Evolutionary conservation across 2,113 vertebrate genomes (phyloP), one percentile per base, ranked within the genome.

Genomic region (Embiotoca jacksoni): DNA sequence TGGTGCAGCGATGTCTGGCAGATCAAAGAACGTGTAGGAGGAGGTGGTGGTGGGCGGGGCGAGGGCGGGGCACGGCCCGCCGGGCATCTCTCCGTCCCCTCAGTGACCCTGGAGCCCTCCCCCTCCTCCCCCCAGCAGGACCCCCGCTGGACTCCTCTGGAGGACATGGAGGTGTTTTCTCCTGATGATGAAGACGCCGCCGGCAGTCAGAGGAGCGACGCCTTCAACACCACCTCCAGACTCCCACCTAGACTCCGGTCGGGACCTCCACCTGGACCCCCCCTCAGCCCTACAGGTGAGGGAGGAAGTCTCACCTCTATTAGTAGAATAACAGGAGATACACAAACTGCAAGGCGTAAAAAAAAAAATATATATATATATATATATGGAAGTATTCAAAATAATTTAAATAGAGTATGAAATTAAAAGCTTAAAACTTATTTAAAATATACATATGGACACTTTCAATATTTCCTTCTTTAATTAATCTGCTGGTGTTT

Each of bases 1-100:
- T 94, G 93, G 94, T 93, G 93, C 88, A 89, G 89, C 0, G 93
- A 94, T 30, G 37, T 93, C 31, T 94, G 93, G 93, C 89, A 92
- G 63, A 58, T 91, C 37, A 92, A 93, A 47, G 91, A 91, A 74
- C 52, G 80, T 0, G 54, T 44, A 0, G 73, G 1, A 30, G 63
- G 64, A 3, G 78, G 44, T 7, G 75, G 78, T 4, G 62, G 68
- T 37, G 8, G 71, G 7, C 46, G 10, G 4, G 39, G 33, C 1
- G 88, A 75, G 5, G 73, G 50, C 0, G 37, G 37, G 23, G 57
- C 39, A 0, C 50, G 50, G 50, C 68, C 15, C 6, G 32, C 4
- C 2, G 61, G n/a, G 54, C 60, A 46, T 1, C 66, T 58, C 64
- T 3, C 80, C 1, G 1, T 59, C 54, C 50, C 83, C 7, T 52